Percentiles rank a stretch among this genome's conserved stretches.
Conservation (phyloP, 2,113 vertebrate genomes). For the Ictalurus furcatus region DNA sequence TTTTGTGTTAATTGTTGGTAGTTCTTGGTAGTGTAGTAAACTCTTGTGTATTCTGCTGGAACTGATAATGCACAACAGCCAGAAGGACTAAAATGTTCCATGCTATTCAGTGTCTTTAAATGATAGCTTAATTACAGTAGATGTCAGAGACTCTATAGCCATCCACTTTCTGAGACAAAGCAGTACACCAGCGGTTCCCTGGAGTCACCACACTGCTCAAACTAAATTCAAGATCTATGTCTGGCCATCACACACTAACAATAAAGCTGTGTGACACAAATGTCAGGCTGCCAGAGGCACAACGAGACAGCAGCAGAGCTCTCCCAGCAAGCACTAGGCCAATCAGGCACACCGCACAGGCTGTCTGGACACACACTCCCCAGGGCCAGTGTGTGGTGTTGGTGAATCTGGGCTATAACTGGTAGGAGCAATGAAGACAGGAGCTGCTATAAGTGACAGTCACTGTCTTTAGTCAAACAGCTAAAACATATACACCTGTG, state of each 20-base stretch:
- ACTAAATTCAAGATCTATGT: slow-evolving; percentile 33
- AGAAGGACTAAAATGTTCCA: background rate
- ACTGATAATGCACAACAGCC: background rate
- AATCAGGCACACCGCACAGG: slow-evolving; percentile 27
- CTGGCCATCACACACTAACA: slow-evolving; percentile 35
- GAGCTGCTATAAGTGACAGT: slow-evolving; percentile 7
- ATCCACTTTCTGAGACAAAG: slow-evolving; percentile 22
- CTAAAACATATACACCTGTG: background rate
- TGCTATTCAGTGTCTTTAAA: slow-evolving; percentile 27
- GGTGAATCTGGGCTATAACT: slow-evolving; percentile 1
- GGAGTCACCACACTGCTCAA: slow-evolving; percentile 1
- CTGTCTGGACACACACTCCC: slow-evolving; percentile 31
- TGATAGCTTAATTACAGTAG: slow-evolving; percentile 32
- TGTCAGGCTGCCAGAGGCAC: slow-evolving; percentile 25
- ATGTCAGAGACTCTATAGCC: slow-evolving; percentile 12
- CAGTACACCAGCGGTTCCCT: slow-evolving; percentile 1
- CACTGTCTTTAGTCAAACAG: slow-evolving; percentile 30
- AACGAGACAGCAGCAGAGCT: slow-evolving; percentile 21
- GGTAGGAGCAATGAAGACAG: slow-evolving; percentile 8
- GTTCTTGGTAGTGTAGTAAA: background rate
- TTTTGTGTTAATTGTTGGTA: background rate
- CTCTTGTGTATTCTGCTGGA: background rate
- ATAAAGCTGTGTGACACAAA: slow-evolving; percentile 42
- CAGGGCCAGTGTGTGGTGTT: slow-evolving; percentile 20
- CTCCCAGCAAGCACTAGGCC: slow-evolving; percentile 40